phyloP scores from a whole-genome alignment of 1,140 invertebrate species.

The Drosophila busckii region DNA sequence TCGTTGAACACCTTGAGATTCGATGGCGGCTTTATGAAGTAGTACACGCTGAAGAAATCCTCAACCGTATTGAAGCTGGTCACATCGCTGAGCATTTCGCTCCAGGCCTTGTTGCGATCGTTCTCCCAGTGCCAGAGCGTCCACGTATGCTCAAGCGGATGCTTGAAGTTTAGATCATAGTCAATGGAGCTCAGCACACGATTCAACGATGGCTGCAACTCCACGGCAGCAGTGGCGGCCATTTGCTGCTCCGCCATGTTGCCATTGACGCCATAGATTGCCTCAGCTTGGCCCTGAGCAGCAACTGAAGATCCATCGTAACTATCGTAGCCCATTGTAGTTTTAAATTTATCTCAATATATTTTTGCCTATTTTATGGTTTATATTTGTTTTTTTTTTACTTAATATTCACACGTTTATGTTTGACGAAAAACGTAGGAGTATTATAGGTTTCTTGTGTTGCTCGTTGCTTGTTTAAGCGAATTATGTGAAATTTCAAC shows the following conservation, averaged over 20 bases:
- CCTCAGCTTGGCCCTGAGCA: slow-evolving; percentile 4
- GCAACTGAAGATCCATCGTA: slow-evolving; percentile 11
- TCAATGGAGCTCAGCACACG: slow-evolving; percentile 41
- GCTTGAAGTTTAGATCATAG: slow-evolving; percentile 86
- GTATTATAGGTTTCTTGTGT: slow-evolving; percentile 25
- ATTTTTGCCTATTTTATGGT: slow-evolving; percentile 9
- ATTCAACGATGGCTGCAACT: slow-evolving; percentile 40
- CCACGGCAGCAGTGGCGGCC: slow-evolving; percentile 5
- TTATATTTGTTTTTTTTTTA: not conserved
- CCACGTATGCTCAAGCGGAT: slow-evolving; percentile 97
- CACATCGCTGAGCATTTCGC: slow-evolving; percentile 95
- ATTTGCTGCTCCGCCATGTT: slow-evolving; percentile 2
- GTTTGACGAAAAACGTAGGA: slow-evolving; percentile 13
- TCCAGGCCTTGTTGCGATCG: slow-evolving; percentile 93
- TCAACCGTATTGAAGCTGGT: slow-evolving; percentile 97
- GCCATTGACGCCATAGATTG: slow-evolving; percentile 8
- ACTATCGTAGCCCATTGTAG: slow-evolving; percentile 32
- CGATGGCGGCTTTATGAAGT: slow-evolving; percentile 96
- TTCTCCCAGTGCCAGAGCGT: slow-evolving; percentile 99
- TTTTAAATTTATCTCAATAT: slow-evolving; percentile 15
- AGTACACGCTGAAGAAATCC: slow-evolving; percentile 99
- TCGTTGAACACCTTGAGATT: slow-evolving; percentile 94
- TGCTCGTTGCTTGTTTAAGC: slow-evolving; percentile 22
- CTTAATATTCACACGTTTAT: slow-evolving; percentile 6
- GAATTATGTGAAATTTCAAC: slow-evolving; percentile 12